Evolutionary conservation across 2,113 vertebrate species (phyloP).

Genomic region (Phalacrocorax pelagicus): DNA sequence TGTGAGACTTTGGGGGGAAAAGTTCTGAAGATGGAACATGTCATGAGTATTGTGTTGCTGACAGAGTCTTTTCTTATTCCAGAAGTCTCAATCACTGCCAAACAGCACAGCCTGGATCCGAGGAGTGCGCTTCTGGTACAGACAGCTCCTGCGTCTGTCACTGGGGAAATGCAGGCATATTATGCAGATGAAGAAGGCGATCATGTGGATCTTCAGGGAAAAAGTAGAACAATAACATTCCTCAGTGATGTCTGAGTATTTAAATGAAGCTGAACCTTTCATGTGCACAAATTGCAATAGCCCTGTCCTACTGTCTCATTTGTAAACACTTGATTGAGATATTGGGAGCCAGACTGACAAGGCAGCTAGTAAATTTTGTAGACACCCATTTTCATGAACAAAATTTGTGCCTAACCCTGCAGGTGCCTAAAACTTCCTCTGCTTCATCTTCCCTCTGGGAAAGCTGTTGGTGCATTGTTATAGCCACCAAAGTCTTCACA

Average conservation of each 20-base stretch:
- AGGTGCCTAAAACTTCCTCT: background rate
- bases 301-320: background rate
- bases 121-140: fast-evolving
- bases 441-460: background rate
- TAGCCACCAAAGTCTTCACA: background rate
- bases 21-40: background rate
- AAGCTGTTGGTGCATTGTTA: background rate
- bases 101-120: background rate
- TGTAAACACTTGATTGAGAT: background rate
- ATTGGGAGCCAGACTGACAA: background rate
- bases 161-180: background rate
- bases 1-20: background rate
- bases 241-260: background rate
- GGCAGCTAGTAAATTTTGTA: background rate
- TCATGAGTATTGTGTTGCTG: conserved; percentile 14
- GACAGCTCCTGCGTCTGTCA: background rate
- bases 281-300: background rate
- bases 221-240: background rate
- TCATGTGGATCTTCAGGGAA: conserved; percentile 10
- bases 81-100: conserved; percentile 38
- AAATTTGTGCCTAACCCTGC: background rate
- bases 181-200: background rate
- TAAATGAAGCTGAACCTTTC: conserved; percentile 8
- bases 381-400: background rate
- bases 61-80: conserved; percentile 6